phyloP scores from a whole-genome alignment of 2,888 invertebrate species.

The Miltochrista miniata region DNA sequence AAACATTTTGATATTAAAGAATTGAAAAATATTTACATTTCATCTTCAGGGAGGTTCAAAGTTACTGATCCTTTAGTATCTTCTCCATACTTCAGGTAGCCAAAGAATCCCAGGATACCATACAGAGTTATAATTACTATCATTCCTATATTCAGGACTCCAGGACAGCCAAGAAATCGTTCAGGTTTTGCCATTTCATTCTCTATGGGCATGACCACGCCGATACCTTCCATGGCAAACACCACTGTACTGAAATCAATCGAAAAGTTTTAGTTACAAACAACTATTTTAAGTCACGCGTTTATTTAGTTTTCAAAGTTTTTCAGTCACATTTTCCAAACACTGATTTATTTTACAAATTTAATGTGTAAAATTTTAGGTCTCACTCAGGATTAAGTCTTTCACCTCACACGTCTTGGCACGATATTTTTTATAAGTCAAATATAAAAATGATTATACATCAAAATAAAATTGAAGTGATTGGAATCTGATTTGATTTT shows the following conservation, averaged over 20 bases:
- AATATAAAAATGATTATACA: no score
- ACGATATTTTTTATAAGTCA: no score
- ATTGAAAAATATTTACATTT: slow-evolving; percentile 81
- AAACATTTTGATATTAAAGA: no score
- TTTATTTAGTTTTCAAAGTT: no score
- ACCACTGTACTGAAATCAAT: slow-evolving; percentile 90
- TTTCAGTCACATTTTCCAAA: no score
- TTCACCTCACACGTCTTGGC: no score
- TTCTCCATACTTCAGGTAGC: slow-evolving; percentile 93
- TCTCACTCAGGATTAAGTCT: no score
- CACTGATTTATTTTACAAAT: no score
- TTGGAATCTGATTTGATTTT: no score
- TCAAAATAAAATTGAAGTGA: no score
- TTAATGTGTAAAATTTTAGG: no score
- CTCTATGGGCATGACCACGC: slow-evolving; percentile 96
- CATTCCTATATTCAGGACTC: slow-evolving; percentile 95
- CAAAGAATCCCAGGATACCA: slow-evolving; percentile 93
- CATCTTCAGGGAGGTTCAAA: slow-evolving; percentile 88
- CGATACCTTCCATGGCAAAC: slow-evolving; percentile 98
- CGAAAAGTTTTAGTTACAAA: not conserved
- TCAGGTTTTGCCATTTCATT: slow-evolving; percentile 94
- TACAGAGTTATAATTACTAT: slow-evolving; percentile 90
- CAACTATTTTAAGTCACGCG: no score
- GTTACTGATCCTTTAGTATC: slow-evolving; percentile 90
- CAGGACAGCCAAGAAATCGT: slow-evolving; percentile 91